Conservation (phyloP, 2,113 vertebrate species). For the Grantiella picta region DNA sequence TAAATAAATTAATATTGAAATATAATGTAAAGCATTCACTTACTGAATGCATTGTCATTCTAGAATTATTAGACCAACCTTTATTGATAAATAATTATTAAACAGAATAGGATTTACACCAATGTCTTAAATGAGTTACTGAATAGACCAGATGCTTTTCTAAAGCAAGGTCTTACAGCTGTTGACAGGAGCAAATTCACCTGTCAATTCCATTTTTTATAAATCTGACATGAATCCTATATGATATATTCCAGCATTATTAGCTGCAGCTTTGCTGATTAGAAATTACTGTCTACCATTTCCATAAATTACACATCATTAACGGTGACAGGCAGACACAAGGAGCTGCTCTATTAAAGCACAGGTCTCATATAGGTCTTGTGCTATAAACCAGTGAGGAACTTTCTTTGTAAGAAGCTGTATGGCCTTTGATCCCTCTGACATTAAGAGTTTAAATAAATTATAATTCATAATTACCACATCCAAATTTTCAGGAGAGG, state of each 20-base stretch:
- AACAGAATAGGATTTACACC: neutral
- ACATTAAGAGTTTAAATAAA: conserved; percentile 29
- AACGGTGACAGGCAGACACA: conserved; percentile 14
- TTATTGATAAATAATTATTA: neutral
- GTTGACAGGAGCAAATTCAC: neutral
- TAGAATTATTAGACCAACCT: neutral
- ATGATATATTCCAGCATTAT: conserved; percentile 2
- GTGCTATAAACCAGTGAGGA: neutral
- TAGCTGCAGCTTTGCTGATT: conserved; percentile 27
- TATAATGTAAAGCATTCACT: neutral
- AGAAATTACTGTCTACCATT: conserved; percentile 17
- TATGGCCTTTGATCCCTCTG: neutral
- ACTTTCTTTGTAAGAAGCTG: neutral
- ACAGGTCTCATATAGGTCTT: neutral
- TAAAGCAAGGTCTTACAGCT: neutral
- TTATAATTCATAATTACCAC: conserved; percentile 13
- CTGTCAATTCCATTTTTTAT: conserved; percentile 19
- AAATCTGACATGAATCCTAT: neutral
- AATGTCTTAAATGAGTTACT: neutral
- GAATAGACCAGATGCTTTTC: neutral
- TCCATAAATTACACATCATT: conserved; percentile 51
- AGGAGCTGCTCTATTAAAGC: neutral
- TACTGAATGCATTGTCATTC: neutral
- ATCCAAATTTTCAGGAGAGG: neutral
- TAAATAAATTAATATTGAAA: neutral